A percentile compares a stretch with the other conserved stretches of the same genome.
Conservation (phyloP, 2,888 invertebrate species). For the Cabera pusaria region DNA sequence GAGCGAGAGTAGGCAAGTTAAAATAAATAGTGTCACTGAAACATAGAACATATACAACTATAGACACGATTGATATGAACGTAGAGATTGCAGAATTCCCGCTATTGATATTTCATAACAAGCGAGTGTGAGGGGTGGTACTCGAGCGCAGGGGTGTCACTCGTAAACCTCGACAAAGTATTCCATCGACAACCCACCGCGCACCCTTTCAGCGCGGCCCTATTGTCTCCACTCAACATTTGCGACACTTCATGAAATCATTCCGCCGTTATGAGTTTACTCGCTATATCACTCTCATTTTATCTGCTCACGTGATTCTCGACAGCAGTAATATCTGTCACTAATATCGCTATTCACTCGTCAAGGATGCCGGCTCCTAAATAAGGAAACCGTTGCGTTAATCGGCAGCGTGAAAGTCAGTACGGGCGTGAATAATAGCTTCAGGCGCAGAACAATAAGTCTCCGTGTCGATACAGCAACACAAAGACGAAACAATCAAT, state of each 20-base stretch:
- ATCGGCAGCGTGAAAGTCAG: constrained; percentile 74
- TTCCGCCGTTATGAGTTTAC: constrained; percentile 64
- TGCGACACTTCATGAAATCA: constrained; percentile 73
- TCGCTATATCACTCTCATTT: constrained; percentile 40
- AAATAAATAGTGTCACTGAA: constrained; percentile 4
- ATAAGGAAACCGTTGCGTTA: constrained; percentile 72
- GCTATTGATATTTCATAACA: constrained; percentile 70
- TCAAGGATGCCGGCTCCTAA: constrained; percentile 48
- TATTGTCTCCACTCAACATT: constrained; percentile 67
- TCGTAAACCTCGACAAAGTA: constrained; percentile 76
- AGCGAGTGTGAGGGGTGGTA: constrained; percentile 56
- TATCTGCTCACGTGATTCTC: constrained; percentile 33
- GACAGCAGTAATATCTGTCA: constrained; percentile 15
- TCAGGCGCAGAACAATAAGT: constrained; percentile 73
- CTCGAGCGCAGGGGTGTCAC: constrained; percentile 59
- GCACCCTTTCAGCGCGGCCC: constrained; percentile 56
- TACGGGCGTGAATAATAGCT: constrained; percentile 74
- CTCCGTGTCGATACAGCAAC: constrained; percentile 78
- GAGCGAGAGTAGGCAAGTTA: not conserved
- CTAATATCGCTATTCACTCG: constrained; percentile 13
- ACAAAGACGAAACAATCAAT: constrained; percentile 83
- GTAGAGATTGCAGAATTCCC: constrained; percentile 40
- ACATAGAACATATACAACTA: constrained; percentile 3
- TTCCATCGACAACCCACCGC: constrained; percentile 65
- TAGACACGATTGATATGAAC: constrained; percentile 3